Conservation (phyloP, 1,140 invertebrate species). For the Drosophila melanica region DNA sequence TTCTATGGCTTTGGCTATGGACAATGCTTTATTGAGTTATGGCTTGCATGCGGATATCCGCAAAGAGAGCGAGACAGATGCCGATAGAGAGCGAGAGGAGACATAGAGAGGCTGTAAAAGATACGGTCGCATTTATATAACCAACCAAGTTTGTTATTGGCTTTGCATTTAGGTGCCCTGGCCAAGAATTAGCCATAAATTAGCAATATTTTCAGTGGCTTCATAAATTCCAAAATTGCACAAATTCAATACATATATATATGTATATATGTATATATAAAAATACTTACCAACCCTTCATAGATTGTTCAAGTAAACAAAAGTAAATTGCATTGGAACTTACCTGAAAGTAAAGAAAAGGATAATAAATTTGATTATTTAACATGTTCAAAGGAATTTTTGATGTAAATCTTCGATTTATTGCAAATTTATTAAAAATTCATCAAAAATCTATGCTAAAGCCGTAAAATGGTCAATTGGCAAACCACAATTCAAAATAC, state of each 20-base stretch:
- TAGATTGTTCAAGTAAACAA: constrained; percentile 15
- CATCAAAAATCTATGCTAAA: constrained; percentile 39
- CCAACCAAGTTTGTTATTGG: constrained; percentile 60
- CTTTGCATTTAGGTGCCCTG: constrained; percentile 63
- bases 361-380: constrained; percentile 37
- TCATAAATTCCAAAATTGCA: constrained; percentile 59
- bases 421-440: constrained; percentile 34
- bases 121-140: constrained; percentile 62
- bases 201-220: constrained; percentile 73
- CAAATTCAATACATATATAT: constrained; percentile 1
- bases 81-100: constrained; percentile 22
- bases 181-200: constrained; percentile 65
- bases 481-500: background rate
- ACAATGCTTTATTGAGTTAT: constrained; percentile 82
- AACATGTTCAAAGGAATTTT: constrained; percentile 14
- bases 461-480: background rate
- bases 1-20: constrained; percentile 56
- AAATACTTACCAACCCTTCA: constrained; percentile 25
- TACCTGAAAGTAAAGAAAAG: constrained; percentile 63
- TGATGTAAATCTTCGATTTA: constrained; percentile 37
- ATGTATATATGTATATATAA: constrained; percentile 8
- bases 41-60: constrained; percentile 81
- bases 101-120: constrained; percentile 7
- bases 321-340: constrained; percentile 46
- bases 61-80: constrained; percentile 23